phyloP scores from a whole-genome alignment of 2,888 invertebrate species.

The Allophyes oxyacanthae region DNA sequence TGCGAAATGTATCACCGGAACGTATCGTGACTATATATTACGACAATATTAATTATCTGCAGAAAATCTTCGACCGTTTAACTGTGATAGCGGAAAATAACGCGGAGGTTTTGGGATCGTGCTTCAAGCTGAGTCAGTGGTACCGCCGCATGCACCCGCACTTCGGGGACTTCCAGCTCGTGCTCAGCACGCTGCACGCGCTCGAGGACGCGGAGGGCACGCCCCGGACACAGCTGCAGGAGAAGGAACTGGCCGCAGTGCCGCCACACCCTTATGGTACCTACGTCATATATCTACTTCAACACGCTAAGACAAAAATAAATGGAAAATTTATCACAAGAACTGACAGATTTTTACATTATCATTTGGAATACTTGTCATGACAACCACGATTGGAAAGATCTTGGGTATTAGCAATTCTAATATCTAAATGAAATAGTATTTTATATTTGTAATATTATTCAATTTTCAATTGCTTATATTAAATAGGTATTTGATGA shows the following conservation, averaged over 20 bases:
- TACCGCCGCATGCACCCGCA: conserved; percentile 75
- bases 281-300: conserved; percentile 4
- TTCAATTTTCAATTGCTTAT: too few relatives aligned
- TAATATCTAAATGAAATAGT: too few relatives aligned
- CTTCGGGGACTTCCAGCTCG: conserved; percentile 74
- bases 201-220: conserved; percentile 64
- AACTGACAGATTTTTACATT: too few relatives aligned
- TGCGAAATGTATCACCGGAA: too few relatives aligned
- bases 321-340: too few relatives aligned
- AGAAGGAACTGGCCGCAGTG: conserved; percentile 56
- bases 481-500: too few relatives aligned
- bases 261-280: conserved; percentile 36
- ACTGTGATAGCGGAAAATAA: conserved; percentile 47
- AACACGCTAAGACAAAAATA: too few relatives aligned
- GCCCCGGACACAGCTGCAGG: conserved; percentile 61
- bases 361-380: too few relatives aligned
- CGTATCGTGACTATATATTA: too few relatives aligned
- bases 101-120: conserved; percentile 21
- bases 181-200: conserved; percentile 66
- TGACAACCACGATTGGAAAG: too few relatives aligned
- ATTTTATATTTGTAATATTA: too few relatives aligned
- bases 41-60: conserved; percentile 19
- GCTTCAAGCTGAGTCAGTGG: conserved; percentile 59
- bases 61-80: conserved; percentile 70
- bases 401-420: too few relatives aligned